Evolutionary conservation across 2,888 invertebrate genomes (phyloP).

Genomic region (Callimorpha dominula): DNA sequence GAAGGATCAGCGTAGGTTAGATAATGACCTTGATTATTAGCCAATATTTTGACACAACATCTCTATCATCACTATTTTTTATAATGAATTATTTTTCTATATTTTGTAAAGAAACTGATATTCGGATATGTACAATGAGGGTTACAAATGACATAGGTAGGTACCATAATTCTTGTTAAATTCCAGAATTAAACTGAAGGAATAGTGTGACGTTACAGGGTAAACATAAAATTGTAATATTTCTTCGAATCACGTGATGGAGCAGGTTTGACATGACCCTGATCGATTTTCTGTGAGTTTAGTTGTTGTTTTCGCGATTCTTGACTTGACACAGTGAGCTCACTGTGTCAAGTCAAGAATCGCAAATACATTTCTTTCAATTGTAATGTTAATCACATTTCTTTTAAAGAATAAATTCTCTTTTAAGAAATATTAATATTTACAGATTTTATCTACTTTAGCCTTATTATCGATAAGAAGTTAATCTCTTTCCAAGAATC

Average conservation of each 20-base stretch:
- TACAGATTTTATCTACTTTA: no score
- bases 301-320: not conserved
- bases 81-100: conserved; percentile 9
- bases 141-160: not conserved
- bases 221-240: not conserved
- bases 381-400: no score
- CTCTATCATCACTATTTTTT: not conserved
- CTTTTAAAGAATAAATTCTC: no score
- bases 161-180: no score
- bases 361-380: no score
- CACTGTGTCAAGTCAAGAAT: no score
- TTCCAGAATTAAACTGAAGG: not conserved
- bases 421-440: no score
- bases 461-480: no score
- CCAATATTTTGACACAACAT: conserved; percentile 35
- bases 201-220: not conserved
- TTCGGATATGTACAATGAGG: no score
- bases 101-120: not conserved
- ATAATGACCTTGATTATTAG: conserved; percentile 72
- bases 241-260: not conserved
- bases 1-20: conserved; percentile 67
- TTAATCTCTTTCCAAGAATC: no score
- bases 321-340: no score
- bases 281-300: not conserved
- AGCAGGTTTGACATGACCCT: not conserved